A percentile compares a stretch with the other conserved stretches of the same genome.
phyloP scores from a whole-genome alignment of 2,797 vertebrate genomes.

The Gadopsis bispinosus region DNA sequence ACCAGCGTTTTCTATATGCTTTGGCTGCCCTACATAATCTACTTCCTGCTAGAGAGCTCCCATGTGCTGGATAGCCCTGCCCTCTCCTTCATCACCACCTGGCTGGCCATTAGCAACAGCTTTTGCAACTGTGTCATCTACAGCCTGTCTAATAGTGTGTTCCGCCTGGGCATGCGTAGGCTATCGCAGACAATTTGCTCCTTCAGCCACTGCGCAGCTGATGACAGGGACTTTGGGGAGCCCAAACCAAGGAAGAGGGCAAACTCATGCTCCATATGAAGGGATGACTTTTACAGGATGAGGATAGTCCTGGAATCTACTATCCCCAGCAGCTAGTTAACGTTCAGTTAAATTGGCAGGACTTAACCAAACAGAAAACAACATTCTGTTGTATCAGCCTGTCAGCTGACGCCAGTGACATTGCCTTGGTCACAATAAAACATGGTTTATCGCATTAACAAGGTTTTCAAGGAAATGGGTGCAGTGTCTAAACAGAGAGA shows the following conservation, averaged over 20 bases:
- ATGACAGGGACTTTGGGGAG: conserved; percentile 90
- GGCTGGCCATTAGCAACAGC: conserved; percentile 99
- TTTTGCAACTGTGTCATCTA: conserved; percentile 99
- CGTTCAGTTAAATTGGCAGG: conserved; percentile 34
- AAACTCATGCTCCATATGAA: conserved; percentile 96
- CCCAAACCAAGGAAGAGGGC: conserved; percentile 94
- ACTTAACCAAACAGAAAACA: conserved; percentile 31
- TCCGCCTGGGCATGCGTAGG: conserved; percentile 94
- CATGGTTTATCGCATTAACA: conserved; percentile 43
- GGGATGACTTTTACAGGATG: conserved; percentile 9
- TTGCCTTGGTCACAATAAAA: conserved; percentile 46
- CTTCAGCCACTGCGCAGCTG: conserved; percentile 87
- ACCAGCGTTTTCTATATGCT: conserved; percentile 99
- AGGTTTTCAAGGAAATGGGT: conserved; percentile 44
- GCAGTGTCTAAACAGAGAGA: conserved; percentile 41
- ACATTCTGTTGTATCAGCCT: conserved; percentile 29
- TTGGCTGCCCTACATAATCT: conserved; percentile 99
- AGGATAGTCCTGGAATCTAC: conserved; percentile 24
- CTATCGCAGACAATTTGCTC: conserved; percentile 95
- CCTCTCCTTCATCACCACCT: conserved; percentile 97
- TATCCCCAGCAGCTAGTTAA: conserved; percentile 47
- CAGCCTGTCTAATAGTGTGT: conserved; percentile 98
- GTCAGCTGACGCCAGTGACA: conserved; percentile 43
- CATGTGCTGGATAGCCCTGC: conserved; percentile 93
- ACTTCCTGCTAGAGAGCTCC: conserved; percentile 97